phyloP scores from a whole-genome alignment of 2,888 invertebrate species.

The Ctena decussata region DNA sequence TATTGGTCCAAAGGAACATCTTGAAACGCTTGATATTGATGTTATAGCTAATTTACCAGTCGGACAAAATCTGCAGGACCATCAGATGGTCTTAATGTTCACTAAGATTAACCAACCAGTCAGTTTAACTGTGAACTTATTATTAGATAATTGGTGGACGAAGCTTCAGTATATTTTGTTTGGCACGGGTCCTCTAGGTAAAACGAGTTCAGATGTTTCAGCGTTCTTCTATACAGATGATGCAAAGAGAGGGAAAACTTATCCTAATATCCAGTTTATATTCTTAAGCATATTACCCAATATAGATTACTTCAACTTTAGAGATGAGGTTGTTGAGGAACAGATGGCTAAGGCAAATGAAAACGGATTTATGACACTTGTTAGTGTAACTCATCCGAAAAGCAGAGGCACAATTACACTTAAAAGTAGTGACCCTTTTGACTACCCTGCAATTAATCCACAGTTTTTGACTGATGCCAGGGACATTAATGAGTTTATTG shows the following conservation, averaged over 20 bases:
- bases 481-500: too few species aligned
- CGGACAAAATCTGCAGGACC: too few species aligned
- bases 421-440: too few species aligned
- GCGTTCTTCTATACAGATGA: conserved; percentile 9
- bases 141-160: background rate
- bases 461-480: too few species aligned
- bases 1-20: conserved; percentile 16
- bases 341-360: too few species aligned
- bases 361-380: too few species aligned
- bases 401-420: too few species aligned
- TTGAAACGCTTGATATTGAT: background rate
- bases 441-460: too few species aligned
- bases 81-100: background rate
- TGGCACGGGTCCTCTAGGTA: background rate
- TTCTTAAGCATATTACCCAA: background rate
- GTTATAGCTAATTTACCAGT: conserved; percentile 15
- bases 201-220: background rate
- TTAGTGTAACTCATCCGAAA: too few species aligned
- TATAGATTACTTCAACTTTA: background rate
- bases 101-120: background rate
- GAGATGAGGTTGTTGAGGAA: background rate
- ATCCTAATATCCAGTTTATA: background rate
- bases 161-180: background rate
- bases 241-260: background rate
- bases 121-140: background rate